Conservation (phyloP, 2,888 invertebrate genomes). For the Caenorhabditis auriculariae region DNA sequence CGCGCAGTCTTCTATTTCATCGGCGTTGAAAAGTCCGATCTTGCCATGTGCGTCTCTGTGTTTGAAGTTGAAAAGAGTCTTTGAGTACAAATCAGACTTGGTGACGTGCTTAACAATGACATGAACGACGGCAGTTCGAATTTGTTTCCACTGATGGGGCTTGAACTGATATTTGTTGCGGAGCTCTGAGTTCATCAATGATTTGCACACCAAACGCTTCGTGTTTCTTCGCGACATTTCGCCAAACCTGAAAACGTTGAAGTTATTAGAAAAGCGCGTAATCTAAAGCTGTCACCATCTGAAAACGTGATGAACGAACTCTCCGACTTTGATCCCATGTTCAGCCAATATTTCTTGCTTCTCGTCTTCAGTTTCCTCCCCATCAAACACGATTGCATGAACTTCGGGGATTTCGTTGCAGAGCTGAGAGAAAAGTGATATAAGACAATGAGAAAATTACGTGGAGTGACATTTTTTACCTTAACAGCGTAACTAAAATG, state of each 20-base stretch:
- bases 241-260: too few species aligned
- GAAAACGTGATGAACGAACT: conserved; percentile 32
- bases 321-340: conserved; percentile 27
- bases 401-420: conserved; percentile 36
- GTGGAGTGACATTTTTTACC: too few species aligned
- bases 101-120: conserved; percentile 29
- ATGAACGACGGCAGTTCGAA: conserved; percentile 38
- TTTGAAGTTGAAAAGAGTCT: conserved; percentile 4
- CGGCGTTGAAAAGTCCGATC: conserved; percentile 5
- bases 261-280: too few species aligned
- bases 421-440: conserved; percentile 34
- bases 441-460: conserved; percentile 2
- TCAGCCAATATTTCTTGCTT: conserved; percentile 9
- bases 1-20: conserved; percentile 40
- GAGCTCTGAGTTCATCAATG: conserved; percentile 29
- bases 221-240: conserved; percentile 10
- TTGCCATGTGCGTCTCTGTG: conserved; percentile 15
- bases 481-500: too few species aligned
- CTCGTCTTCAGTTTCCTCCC: conserved; percentile 18
- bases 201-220: conserved; percentile 10
- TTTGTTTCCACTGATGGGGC: conserved; percentile 54
- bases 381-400: conserved; percentile 11
- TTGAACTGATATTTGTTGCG: conserved; percentile 44
- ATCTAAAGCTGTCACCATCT: too few species aligned
- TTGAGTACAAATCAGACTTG: background rate